These are phyloP conservation scores for Dromococcyx pavoninus DNA, from an alignment of 2,797 vertebrate species.

Conservation along the genomic window DNA sequence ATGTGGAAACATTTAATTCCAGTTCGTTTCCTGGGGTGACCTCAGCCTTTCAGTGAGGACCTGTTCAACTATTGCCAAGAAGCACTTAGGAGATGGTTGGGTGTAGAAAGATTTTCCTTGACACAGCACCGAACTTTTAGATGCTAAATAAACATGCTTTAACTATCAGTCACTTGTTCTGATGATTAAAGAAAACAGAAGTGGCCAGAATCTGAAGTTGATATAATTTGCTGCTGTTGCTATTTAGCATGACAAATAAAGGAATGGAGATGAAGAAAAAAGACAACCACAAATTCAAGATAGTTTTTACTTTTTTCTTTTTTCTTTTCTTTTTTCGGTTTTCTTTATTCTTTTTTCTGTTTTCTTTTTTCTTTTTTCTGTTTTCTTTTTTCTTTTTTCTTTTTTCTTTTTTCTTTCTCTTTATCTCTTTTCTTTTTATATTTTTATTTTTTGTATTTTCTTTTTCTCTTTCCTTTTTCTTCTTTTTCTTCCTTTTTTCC, in stretches of 20 bases:
- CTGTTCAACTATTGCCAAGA: neutral
- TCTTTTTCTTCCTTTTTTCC: fast-evolving
- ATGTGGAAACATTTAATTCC: conserved; percentile 19
- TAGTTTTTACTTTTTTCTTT: fast-evolving
- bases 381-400: too few relatives aligned
- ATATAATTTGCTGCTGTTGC: neutral
- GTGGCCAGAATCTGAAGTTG: neutral
- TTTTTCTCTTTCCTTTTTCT: too few relatives aligned
- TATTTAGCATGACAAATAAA: neutral
- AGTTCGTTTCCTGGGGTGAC: conserved; percentile 30
- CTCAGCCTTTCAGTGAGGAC: neutral
- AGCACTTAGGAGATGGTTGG: neutral
- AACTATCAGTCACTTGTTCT: neutral
- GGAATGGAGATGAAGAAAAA: neutral
- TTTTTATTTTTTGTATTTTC: too few relatives aligned
- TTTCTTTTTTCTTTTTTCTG: too few relatives aligned
- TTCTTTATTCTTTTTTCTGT: too few relatives aligned
- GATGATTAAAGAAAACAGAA: neutral
- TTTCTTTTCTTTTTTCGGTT: too few relatives aligned
- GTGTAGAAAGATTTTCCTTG: neutral
- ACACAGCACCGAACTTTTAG: neutral
- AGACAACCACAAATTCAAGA: neutral
- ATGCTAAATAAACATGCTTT: neutral
- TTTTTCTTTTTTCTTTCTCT: too few relatives aligned
- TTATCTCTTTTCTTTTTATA: too few relatives aligned